Evolutionary conservation across 2,113 vertebrate genomes (phyloP).

Genomic region (Gobio gobio): DNA sequence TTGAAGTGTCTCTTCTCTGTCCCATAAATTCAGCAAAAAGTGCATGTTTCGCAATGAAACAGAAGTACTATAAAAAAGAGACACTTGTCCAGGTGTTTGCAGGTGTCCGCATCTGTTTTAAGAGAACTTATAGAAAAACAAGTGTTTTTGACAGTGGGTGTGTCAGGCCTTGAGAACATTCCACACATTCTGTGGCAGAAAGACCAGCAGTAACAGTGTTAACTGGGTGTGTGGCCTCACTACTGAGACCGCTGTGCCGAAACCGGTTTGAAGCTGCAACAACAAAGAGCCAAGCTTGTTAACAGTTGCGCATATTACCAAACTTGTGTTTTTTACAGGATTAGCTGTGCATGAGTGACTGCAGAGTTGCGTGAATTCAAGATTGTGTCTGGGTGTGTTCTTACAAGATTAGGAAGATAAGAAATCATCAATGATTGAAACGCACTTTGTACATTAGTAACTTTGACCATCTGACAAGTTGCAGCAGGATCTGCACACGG

Average conservation of each 20-base stretch:
- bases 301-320: slow-evolving; percentile 19
- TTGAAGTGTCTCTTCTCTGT: neutral
- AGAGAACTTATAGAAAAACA: neutral
- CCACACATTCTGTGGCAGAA: slow-evolving; percentile 54
- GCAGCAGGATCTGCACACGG: neutral
- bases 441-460: slow-evolving; percentile 39
- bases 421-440: slow-evolving; percentile 25
- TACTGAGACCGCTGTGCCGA: neutral
- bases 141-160: slow-evolving; percentile 43
- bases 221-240: slow-evolving; percentile 30
- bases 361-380: neutral
- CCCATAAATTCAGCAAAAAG: neutral
- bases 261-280: slow-evolving; percentile 39
- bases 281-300: slow-evolving; percentile 1
- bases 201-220: neutral
- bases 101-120: neutral
- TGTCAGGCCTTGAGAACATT: slow-evolving; percentile 48
- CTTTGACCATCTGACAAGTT: neutral
- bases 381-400: slow-evolving; percentile 13
- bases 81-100: neutral
- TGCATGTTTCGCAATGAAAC: neutral
- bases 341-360: neutral
- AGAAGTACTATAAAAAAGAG: neutral
- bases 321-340: neutral
- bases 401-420: slow-evolving; percentile 3